Conservation (phyloP, 2,797 vertebrate species). For the Bovichtus variegatus region DNA sequence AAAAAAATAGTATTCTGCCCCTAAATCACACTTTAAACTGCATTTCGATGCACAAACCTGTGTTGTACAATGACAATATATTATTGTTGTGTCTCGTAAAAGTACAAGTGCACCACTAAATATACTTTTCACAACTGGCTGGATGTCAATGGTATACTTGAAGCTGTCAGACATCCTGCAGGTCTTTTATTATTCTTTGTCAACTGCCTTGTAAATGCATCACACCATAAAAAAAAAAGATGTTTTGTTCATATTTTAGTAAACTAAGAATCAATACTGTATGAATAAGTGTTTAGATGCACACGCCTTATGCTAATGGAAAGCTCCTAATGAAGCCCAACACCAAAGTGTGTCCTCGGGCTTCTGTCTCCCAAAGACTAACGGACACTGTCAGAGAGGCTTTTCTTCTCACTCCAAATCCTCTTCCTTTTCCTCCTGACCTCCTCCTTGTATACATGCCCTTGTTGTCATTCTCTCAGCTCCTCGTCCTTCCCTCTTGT, state of each 20-base stretch:
- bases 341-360: slow-evolving; percentile 47
- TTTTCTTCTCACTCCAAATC: slow-evolving; percentile 42
- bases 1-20: no score
- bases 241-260: not conserved
- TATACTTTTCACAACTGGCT: not conserved
- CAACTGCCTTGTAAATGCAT: not conserved
- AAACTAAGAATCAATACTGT: no score
- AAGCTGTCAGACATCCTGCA: not conserved
- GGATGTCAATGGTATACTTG: not conserved
- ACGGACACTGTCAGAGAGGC: slow-evolving; percentile 44
- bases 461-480: slow-evolving; percentile 51
- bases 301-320: slow-evolving; percentile 10
- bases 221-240: not conserved
- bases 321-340: slow-evolving; percentile 48
- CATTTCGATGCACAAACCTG: no score
- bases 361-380: slow-evolving; percentile 36
- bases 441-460: slow-evolving; percentile 21
- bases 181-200: not conserved
- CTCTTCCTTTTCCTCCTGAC: slow-evolving; percentile 34
- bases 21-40: no score
- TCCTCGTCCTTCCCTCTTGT: slow-evolving; percentile 38
- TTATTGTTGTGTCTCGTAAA: no score
- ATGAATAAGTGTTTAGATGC: no score
- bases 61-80: no score
- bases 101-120: not conserved